These are phyloP conservation scores for Zeugodacus cucurbitae DNA, from an alignment of 1,140 invertebrate genomes.

Conservation along the genomic window DNA sequence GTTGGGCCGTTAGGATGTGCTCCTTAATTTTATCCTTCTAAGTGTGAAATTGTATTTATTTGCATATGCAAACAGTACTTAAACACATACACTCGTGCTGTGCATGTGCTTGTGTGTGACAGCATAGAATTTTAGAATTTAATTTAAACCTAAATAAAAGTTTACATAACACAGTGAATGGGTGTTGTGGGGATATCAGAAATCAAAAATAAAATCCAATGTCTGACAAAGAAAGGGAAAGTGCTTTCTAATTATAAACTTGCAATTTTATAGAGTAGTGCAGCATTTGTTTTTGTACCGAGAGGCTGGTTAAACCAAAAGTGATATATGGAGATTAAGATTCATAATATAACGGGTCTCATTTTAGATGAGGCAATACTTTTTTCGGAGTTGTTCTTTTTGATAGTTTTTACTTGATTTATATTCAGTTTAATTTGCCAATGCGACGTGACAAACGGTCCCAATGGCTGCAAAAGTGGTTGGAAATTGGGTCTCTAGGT, in stretches of 20 bases:
- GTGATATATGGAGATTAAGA: too few relatives aligned
- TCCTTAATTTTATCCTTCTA: not conserved
- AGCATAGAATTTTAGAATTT: constrained; percentile 25
- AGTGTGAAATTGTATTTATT: constrained; percentile 24
- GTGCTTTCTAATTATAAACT: not conserved
- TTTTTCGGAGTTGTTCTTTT: too few relatives aligned
- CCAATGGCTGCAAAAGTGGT: too few relatives aligned
- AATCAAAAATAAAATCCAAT: not conserved
- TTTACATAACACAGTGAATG: not conserved
- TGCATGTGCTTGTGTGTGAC: not conserved
- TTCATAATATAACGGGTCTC: too few relatives aligned
- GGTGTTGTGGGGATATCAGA: not conserved
- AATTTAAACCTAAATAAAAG: constrained; percentile 20
- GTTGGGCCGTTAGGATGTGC: not conserved
- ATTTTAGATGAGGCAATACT: too few relatives aligned
- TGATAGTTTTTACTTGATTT: too few relatives aligned
- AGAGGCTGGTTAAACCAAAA: too few relatives aligned
- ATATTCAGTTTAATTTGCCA: too few relatives aligned
- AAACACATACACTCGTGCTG: not conserved
- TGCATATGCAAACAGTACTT: not conserved
- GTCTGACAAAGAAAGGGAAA: not conserved
- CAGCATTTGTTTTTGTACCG: too few relatives aligned
- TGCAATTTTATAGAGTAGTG: too few relatives aligned
- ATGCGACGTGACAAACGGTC: too few relatives aligned
- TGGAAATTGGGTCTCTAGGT: too few relatives aligned